Evolutionary conservation across 2,888 invertebrate genomes (phyloP).

Genomic region (Agrilus mali): DNA sequence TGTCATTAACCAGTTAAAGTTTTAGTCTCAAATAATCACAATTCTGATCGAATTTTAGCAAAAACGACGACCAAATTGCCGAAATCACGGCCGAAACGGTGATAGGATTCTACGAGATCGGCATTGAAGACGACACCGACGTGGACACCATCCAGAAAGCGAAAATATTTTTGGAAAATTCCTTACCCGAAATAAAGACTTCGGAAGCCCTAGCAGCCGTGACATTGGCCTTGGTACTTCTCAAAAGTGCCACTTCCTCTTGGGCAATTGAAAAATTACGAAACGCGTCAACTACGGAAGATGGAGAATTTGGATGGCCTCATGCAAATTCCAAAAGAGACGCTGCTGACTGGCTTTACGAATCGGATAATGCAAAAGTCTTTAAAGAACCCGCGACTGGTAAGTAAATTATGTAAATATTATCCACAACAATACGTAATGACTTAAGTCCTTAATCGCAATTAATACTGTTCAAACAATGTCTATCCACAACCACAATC

Average conservation of each 20-base stretch:
- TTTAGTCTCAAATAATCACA: too few species aligned
- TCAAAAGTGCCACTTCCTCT: slow-evolving; percentile 34
- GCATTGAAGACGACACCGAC: slow-evolving; percentile 31
- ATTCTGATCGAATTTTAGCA: slow-evolving; percentile 3
- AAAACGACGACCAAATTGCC: slow-evolving; percentile 37
- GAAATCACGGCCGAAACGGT: slow-evolving; percentile 52
- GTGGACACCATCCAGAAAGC: slow-evolving; percentile 37
- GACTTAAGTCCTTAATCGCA: not conserved
- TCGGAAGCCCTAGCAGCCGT: slow-evolving; percentile 48
- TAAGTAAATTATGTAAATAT: slow-evolving; percentile 18
- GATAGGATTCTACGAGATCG: slow-evolving; percentile 46
- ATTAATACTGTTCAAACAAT: slow-evolving; percentile 1
- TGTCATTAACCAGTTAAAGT: too few species aligned
- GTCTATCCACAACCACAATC: too few species aligned
- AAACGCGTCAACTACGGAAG: slow-evolving; percentile 51
- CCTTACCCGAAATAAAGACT: slow-evolving; percentile 41
- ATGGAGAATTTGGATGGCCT: slow-evolving; percentile 57
- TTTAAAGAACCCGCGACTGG: slow-evolving; percentile 39
- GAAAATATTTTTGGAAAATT: slow-evolving; percentile 44
- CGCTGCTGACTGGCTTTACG: slow-evolving; percentile 51
- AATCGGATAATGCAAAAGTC: slow-evolving; percentile 41
- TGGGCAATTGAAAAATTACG: slow-evolving; percentile 45
- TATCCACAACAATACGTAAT: not conserved
- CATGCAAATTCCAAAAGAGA: slow-evolving; percentile 40
- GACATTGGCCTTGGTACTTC: slow-evolving; percentile 44